Evolutionary conservation across 2,888 invertebrate species (phyloP).

Genomic region (Ditylenchus weischeri): DNA sequence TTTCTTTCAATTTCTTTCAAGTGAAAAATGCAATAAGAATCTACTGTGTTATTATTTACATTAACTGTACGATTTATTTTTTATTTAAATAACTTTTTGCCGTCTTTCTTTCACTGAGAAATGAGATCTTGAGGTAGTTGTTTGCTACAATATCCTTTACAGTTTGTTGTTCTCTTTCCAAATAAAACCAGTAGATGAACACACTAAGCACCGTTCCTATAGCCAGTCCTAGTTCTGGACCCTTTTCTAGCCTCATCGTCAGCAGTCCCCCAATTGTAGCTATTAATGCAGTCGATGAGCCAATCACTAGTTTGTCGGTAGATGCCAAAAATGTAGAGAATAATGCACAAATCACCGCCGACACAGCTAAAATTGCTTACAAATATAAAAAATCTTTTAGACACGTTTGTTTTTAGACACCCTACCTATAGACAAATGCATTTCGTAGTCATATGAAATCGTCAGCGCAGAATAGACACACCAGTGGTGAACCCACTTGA

Average conservation of each 20-base stretch:
- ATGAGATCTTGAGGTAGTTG: no score
- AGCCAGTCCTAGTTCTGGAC: neutral
- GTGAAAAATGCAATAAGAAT: no score
- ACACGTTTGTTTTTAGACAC: no score
- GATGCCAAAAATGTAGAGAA: constrained; percentile 1
- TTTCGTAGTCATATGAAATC: neutral
- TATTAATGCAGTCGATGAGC: neutral
- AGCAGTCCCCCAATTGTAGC: neutral
- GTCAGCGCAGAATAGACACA: neutral
- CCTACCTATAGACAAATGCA: neutral
- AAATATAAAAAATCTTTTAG: neutral
- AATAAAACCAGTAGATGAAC: neutral
- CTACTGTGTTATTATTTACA: no score
- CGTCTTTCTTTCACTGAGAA: no score
- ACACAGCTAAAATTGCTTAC: neutral
- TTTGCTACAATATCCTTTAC: neutral
- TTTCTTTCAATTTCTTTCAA: no score
- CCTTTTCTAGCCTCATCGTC: neutral
- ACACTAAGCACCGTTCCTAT: neutral
- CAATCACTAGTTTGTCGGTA: neutral
- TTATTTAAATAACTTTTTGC: no score
- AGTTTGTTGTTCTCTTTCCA: neutral
- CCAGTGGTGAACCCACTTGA: neutral
- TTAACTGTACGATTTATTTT: no score
- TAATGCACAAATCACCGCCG: neutral